Evolutionary conservation across 2,113 vertebrate genomes (phyloP).

Genomic region (Theropithecus gelada): DNA sequence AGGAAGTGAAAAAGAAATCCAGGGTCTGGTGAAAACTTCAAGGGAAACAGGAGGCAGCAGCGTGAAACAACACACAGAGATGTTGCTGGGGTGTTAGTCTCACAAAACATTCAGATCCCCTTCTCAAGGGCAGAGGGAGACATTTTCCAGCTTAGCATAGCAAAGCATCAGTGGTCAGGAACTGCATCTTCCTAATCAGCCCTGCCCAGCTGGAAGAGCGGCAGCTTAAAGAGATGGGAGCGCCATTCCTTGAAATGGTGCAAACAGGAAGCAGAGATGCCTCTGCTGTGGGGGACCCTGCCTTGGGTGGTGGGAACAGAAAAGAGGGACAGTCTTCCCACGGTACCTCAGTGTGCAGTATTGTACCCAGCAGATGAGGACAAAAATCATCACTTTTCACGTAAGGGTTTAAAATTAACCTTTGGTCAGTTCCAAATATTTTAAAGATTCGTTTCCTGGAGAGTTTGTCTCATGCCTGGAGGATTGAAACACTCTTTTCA

Average conservation of each 20-base stretch:
- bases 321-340: not conserved
- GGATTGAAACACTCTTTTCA: slow-evolving; percentile 77
- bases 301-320: not conserved
- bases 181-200: not conserved
- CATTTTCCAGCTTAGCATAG: not conserved
- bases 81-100: not conserved
- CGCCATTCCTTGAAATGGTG: not conserved
- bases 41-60: slow-evolving; percentile 1
- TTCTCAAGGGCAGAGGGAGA: not conserved
- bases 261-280: not conserved
- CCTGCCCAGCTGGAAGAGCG: not conserved
- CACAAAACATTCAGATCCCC: not conserved
- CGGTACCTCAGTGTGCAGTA: not conserved
- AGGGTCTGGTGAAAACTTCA: not conserved
- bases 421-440: slow-evolving; percentile 39
- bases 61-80: not conserved
- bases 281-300: slow-evolving; percentile 36
- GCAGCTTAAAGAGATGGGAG: not conserved
- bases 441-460: slow-evolving; percentile 4
- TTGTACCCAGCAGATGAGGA: not conserved
- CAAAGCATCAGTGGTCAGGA: not conserved
- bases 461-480: slow-evolving; percentile 68
- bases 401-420: slow-evolving; percentile 26
- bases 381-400: not conserved
- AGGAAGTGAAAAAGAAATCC: slow-evolving; percentile 46